Conservation (phyloP, 37 sponge, comb jelly and placozoan genomes). For the Beroe forskalii region DNA sequence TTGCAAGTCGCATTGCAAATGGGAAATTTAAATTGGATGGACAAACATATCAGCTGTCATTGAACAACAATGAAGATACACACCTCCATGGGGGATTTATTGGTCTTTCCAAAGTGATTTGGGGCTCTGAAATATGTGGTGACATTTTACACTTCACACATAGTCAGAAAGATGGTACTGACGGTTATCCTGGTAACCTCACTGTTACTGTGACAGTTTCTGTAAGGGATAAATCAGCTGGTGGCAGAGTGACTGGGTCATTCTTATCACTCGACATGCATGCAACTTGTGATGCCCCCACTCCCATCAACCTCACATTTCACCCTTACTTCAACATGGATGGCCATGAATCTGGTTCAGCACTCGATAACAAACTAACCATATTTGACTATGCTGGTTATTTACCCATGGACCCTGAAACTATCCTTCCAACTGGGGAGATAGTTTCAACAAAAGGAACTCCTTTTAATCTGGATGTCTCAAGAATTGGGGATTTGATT, state of each 20-base stretch:
- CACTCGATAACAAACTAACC: slow-evolving; percentile 63
- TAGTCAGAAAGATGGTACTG: slow-evolving; percentile 78
- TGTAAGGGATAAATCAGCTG: not conserved
- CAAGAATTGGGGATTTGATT: slow-evolving; percentile 76
- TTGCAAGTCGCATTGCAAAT: slow-evolving; percentile 79
- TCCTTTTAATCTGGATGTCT: slow-evolving; percentile 74
- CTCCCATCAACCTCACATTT: slow-evolving; percentile 84
- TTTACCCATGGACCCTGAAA: slow-evolving; percentile 24
- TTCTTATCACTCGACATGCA: slow-evolving; percentile 74
- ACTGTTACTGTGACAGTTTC: slow-evolving; percentile 67
- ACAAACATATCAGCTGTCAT: slow-evolving; percentile 69
- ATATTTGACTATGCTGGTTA: slow-evolving; percentile 36
- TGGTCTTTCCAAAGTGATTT: slow-evolving; percentile 80
- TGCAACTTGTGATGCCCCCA: slow-evolving; percentile 73
- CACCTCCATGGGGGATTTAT: slow-evolving; percentile 84
- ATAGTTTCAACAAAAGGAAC: slow-evolving; percentile 73
- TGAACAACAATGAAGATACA: slow-evolving; percentile 74
- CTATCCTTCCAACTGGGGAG: slow-evolving; percentile 70
- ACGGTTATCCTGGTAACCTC: slow-evolving; percentile 88
- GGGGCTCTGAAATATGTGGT: slow-evolving; percentile 46
- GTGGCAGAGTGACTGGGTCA: slow-evolving; percentile 61
- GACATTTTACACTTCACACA: slow-evolving; percentile 68
- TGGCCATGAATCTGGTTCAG: slow-evolving; percentile 67
- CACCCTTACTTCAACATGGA: slow-evolving; percentile 94
- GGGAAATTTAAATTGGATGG: slow-evolving; percentile 82